A percentile compares a stretch with the other conserved stretches of the same genome.
phyloP scores from a whole-genome alignment of 2,797 vertebrate species.

The Intellagama lesueurii region DNA sequence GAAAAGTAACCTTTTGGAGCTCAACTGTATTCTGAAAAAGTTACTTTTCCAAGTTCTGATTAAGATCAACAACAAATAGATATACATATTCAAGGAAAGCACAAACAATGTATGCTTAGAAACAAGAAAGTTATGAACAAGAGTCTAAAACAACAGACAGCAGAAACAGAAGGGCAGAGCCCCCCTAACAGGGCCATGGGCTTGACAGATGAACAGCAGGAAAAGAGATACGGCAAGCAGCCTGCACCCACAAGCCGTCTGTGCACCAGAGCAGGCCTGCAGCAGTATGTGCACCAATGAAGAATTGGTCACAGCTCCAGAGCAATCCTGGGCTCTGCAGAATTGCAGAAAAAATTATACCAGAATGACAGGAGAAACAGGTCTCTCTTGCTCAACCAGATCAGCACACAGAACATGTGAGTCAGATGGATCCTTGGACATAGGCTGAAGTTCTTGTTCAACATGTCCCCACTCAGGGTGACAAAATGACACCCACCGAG shows the following conservation, averaged over 20 bases:
- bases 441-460: background rate
- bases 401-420: background rate
- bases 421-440: background rate
- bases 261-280: slow-evolving; percentile 7
- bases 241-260: slow-evolving; percentile 21
- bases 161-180: slow-evolving; percentile 8
- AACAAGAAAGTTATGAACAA: background rate
- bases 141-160: background rate
- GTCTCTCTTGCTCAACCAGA: background rate
- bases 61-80: background rate
- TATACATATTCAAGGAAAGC: background rate
- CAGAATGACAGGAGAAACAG: background rate
- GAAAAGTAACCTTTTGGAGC: no score
- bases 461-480: background rate
- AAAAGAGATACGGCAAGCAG: background rate
- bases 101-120: background rate
- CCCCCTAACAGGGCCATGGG: background rate
- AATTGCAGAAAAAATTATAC: background rate
- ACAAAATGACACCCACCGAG: background rate
- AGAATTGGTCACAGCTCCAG: background rate
- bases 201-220: background rate
- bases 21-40: no score
- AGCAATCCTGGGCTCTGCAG: background rate
- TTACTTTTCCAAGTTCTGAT: no score
- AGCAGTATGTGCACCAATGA: slow-evolving; percentile 30